Evolutionary conservation across 2,888 invertebrate species (phyloP).

Genomic region (Clusia tigrina): DNA sequence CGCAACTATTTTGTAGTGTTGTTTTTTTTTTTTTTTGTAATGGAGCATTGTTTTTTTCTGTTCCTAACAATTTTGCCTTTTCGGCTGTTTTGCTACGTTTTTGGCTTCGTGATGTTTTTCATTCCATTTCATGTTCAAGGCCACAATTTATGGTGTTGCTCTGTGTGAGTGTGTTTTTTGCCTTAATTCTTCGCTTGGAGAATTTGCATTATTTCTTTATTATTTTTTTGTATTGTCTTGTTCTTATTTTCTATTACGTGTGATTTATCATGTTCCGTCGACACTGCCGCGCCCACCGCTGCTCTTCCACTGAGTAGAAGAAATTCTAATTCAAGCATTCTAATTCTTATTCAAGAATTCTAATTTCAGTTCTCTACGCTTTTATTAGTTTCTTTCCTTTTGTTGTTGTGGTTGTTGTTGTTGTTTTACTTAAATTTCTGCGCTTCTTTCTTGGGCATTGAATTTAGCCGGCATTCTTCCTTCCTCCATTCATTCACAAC

Average conservation of each 20-base stretch:
- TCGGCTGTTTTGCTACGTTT: slow-evolving; percentile 4
- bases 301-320: not conserved
- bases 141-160: not conserved
- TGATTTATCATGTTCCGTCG: slow-evolving; percentile 1
- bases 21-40: not conserved
- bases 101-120: not conserved
- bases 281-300: not conserved
- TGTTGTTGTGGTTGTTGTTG: slow-evolving; percentile 35
- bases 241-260: not conserved
- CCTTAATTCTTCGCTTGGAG: not conserved
- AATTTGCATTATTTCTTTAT: not conserved
- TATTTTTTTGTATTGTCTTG: not conserved
- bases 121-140: slow-evolving; percentile 15
- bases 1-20: not conserved
- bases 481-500: slow-evolving; percentile 5
- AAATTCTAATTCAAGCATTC: not conserved
- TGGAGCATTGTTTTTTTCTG: too few species aligned
- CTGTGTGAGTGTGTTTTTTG: not conserved
- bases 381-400: slow-evolving; percentile 15
- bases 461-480: slow-evolving; percentile 21
- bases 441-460: slow-evolving; percentile 23
- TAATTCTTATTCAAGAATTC: not conserved
- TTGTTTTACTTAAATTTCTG: slow-evolving; percentile 22
- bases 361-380: not conserved
- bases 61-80: too few species aligned